Evolutionary conservation across 1,140 invertebrate species (phyloP).

Genomic region (Drosophila pseudoananassae): DNA sequence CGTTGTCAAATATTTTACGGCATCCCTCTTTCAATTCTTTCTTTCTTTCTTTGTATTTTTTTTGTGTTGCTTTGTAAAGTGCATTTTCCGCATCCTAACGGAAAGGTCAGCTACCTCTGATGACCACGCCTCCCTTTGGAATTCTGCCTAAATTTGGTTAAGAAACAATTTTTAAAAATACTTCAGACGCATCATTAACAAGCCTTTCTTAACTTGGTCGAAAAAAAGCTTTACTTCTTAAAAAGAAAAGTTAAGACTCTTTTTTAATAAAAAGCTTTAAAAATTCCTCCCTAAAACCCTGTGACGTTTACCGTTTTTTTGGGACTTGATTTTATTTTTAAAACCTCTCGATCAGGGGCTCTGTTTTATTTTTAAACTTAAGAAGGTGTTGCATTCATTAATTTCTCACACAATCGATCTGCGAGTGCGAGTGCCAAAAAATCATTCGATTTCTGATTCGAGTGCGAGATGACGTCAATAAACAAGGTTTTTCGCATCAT

Average conservation of each 20-base stretch:
- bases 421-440: no score
- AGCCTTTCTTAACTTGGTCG: no score
- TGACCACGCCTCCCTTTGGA: background rate
- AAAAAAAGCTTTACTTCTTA: no score
- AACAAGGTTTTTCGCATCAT: slow-evolving; percentile 1
- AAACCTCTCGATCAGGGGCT: background rate
- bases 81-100: slow-evolving; percentile 7
- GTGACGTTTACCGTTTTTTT: background rate
- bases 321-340: background rate
- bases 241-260: no score
- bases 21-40: background rate
- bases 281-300: no score
- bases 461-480: background rate
- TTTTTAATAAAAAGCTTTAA: no score
- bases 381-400: slow-evolving; percentile 1
- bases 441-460: background rate
- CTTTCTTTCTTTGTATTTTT: slow-evolving; percentile 3
- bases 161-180: background rate
- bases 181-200: background rate
- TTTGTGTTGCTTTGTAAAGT: slow-evolving; percentile 1
- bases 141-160: background rate
- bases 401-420: background rate
- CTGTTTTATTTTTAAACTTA: background rate
- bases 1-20: background rate
- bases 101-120: slow-evolving; percentile 1